phyloP scores from a whole-genome alignment of 2,113 vertebrate species.

The Dicrurus megarhynchus region DNA sequence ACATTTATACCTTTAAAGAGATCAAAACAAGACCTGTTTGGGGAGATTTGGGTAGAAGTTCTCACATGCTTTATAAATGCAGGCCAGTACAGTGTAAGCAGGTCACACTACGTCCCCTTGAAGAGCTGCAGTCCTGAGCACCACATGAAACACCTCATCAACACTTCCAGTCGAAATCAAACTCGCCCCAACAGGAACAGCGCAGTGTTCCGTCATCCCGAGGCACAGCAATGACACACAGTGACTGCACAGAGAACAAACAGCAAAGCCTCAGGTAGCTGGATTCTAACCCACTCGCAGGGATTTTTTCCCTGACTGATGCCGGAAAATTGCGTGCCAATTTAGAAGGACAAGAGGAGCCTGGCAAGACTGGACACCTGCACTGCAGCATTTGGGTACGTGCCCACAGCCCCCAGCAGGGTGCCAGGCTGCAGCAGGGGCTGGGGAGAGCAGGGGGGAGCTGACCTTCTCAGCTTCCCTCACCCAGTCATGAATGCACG shows the following conservation, averaged over 20 bases:
- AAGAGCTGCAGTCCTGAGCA: background rate
- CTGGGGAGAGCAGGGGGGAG: background rate
- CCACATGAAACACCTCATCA: background rate
- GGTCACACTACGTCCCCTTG: background rate
- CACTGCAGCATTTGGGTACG: background rate
- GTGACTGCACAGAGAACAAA: background rate
- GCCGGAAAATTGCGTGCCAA: accelerated
- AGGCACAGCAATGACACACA: background rate
- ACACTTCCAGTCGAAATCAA: background rate
- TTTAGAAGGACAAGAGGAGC: background rate
- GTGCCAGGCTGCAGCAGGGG: background rate
- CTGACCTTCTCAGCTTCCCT: background rate
- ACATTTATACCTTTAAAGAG: background rate
- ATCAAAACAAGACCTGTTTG: background rate
- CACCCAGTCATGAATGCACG: accelerated
- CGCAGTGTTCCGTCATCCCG: accelerated
- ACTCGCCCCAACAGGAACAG: background rate
- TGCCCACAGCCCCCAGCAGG: background rate
- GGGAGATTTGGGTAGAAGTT: background rate
- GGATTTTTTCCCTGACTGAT: background rate
- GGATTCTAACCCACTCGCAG: background rate
- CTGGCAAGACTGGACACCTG: background rate
- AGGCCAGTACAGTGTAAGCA: background rate
- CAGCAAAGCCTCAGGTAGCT: background rate
- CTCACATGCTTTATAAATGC: background rate